A percentile compares a stretch with the other conserved stretches of the same genome.
Conservation (phyloP, 2,888 invertebrate species). For the Napeogenes sylphis region DNA sequence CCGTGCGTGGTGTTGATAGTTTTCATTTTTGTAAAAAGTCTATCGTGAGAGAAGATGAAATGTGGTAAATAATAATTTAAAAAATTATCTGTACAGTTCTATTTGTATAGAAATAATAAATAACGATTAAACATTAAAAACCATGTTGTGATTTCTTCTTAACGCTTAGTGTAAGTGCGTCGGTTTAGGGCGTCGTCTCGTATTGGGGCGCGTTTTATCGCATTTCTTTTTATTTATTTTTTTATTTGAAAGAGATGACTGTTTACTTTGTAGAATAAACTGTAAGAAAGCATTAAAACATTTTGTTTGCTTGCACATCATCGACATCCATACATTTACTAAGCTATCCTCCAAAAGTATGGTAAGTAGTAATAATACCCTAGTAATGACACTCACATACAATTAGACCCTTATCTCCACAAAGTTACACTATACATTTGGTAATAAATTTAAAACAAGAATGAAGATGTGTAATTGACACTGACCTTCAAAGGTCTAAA, state of each 20-base stretch:
- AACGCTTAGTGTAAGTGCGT: conserved; percentile 58
- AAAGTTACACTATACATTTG: no score
- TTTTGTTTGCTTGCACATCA: conserved; percentile 31
- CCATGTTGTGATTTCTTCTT: conserved; percentile 74
- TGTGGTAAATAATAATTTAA: conserved; percentile 78
- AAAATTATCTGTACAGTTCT: conserved; percentile 79
- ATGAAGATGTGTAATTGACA: no score
- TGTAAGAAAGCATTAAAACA: conserved; percentile 63
- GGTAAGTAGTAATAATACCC: neutral
- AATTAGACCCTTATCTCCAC: no score
- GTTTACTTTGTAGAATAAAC: conserved; percentile 76
- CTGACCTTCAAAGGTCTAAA: no score
- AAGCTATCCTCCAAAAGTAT: neutral
- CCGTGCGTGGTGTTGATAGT: conserved; percentile 75
- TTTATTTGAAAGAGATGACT: conserved; percentile 67
- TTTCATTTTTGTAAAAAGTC: conserved; percentile 80
- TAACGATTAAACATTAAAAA: conserved; percentile 75
- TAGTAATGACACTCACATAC: no score
- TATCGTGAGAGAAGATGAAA: conserved; percentile 73
- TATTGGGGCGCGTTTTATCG: conserved; percentile 43
- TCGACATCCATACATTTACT: conserved; percentile 11
- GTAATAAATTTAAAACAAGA: no score
- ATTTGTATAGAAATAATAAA: conserved; percentile 80
- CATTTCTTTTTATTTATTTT: conserved; percentile 64
- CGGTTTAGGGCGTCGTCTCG: conserved; percentile 43